Percentiles rank a stretch among this genome's conserved stretches.
Conservation (phyloP, 2,888 invertebrate genomes). For the Drosophila stalkeri region DNA sequence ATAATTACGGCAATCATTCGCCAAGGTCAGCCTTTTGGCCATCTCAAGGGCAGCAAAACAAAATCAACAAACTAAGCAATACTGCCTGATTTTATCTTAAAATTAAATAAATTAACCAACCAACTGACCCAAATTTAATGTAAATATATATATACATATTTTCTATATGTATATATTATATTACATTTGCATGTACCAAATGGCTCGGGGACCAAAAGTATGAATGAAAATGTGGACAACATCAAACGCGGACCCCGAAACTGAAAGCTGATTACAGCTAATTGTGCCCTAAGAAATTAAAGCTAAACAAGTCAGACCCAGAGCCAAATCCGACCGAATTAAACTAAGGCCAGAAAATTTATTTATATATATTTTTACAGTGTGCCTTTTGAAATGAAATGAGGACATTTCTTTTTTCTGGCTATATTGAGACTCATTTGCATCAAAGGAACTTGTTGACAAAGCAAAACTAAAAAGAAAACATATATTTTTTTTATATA, state of each 20-base stretch:
- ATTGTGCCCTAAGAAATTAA: conserved; percentile 70
- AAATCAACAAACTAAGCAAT: conserved; percentile 40
- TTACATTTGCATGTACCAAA: not conserved
- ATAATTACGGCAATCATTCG: conserved; percentile 48
- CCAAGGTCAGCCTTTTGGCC: conserved; percentile 59
- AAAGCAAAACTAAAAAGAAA: not conserved
- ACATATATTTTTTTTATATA: not conserved
- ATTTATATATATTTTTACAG: conserved; percentile 21
- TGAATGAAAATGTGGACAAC: conserved; percentile 35
- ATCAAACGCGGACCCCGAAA: conserved; percentile 26
- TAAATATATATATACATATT: conserved; percentile 7
- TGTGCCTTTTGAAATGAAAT: conserved; percentile 49
- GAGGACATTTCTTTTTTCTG: conserved; percentile 40
- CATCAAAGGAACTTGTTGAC: not conserved
- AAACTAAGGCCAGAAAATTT: conserved; percentile 17
- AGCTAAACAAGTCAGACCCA: conserved; percentile 45
- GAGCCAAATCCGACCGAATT: conserved; percentile 11
- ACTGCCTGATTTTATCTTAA: conserved; percentile 64
- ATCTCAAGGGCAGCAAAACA: conserved; percentile 22
- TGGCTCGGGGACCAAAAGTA: conserved; percentile 32
- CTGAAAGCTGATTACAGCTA: conserved; percentile 75
- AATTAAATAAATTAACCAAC: conserved; percentile 73
- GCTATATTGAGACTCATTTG: conserved; percentile 31
- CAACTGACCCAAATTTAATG: conserved; percentile 67
- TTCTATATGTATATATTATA: conserved; percentile 3